Conservation (phyloP, 2,888 invertebrate genomes). For the Orchestes rusci region DNA sequence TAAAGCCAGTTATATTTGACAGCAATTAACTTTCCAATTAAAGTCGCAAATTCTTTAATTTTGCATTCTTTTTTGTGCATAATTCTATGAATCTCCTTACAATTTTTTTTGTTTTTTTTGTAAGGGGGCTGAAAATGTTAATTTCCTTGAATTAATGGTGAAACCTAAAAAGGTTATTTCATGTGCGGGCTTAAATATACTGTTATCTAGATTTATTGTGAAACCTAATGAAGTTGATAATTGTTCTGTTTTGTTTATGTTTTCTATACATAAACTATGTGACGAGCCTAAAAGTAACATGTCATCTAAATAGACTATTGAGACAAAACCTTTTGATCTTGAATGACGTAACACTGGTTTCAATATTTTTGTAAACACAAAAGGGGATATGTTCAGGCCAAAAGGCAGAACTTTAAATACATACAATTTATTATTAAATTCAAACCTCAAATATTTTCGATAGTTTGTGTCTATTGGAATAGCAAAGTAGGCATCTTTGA, state of each 20-base stretch:
- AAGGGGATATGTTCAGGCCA: not conserved
- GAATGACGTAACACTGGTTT: not conserved
- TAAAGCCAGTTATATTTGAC: slow-evolving; percentile 3
- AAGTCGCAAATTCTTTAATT: slow-evolving; percentile 5
- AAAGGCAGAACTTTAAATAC: not conserved
- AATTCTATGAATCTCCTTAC: slow-evolving; percentile 4
- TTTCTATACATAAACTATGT: too few relatives aligned
- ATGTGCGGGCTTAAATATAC: too few relatives aligned
- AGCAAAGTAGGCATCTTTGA: slow-evolving; percentile 7
- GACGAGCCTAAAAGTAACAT: too few relatives aligned
- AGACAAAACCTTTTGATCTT: too few relatives aligned
- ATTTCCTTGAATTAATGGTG: slow-evolving; percentile 4
- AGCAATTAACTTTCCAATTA: slow-evolving; percentile 6
- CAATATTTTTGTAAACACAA: slow-evolving; percentile 2
- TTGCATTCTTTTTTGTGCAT: slow-evolving; percentile 4
- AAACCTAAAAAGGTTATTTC: too few relatives aligned
- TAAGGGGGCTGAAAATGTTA: slow-evolving; percentile 6
- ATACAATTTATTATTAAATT: not conserved
- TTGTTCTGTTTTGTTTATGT: too few relatives aligned
- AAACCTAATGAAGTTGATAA: too few relatives aligned
- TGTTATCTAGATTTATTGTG: too few relatives aligned
- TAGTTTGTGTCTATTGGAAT: not conserved
- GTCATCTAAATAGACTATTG: too few relatives aligned
- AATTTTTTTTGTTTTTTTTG: slow-evolving; percentile 3
- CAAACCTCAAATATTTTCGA: not conserved